phyloP scores from a whole-genome alignment of 2,888 invertebrate species.

The Cantharis rufa region DNA sequence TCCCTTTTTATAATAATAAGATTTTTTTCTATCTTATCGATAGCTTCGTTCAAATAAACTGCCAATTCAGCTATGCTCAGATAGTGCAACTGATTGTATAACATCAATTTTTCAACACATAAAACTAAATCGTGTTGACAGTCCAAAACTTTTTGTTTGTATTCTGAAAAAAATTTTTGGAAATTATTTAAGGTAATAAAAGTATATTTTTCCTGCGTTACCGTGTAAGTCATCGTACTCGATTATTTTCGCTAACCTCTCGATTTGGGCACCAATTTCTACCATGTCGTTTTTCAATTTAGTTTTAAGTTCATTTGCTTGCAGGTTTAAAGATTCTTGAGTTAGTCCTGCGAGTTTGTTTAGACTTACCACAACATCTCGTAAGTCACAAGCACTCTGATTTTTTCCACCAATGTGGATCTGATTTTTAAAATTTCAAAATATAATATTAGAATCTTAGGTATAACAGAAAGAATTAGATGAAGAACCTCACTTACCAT shows the following conservation, averaged over 20 bases:
- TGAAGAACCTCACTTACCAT: no score
- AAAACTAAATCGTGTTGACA: neutral
- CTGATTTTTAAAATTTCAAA: neutral
- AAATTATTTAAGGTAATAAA: no score
- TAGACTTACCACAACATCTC: neutral
- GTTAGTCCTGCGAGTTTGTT: neutral
- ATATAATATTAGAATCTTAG: no score
- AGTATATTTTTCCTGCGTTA: no score
- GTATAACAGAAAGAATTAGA: no score
- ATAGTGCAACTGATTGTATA: neutral
- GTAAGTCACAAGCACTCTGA: neutral
- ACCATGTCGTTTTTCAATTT: neutral
- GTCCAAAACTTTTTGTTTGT: neutral
- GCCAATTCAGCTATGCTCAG: neutral
- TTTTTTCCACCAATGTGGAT: neutral
- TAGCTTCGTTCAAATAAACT: neutral
- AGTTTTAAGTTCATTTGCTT: neutral
- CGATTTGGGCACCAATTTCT: neutral
- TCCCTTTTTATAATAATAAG: neutral
- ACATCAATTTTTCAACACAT: neutral
- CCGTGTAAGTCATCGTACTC: neutral
- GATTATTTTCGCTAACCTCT: neutral
- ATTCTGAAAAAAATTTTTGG: neutral
- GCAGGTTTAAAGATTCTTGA: neutral
- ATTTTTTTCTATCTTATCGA: neutral